Percentiles rank a stretch among this genome's conserved stretches.
These are phyloP conservation scores for Camelus dromedarius DNA, from an alignment of 2,113 vertebrate genomes.

Conservation along the genomic window DNA sequence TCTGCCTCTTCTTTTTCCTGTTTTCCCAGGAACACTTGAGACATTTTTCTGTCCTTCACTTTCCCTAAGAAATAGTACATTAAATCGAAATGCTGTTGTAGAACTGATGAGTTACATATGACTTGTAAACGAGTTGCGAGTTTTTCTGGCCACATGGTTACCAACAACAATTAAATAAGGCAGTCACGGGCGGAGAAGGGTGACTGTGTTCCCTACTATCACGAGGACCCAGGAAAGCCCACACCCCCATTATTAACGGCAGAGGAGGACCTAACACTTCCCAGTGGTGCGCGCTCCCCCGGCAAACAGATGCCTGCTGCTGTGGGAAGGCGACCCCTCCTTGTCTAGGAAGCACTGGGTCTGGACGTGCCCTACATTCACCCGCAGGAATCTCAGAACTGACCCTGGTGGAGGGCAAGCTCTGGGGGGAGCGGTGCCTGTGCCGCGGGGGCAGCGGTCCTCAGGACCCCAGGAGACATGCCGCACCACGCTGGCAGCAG, in stretches of 20 bases:
- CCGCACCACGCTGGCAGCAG: neutral
- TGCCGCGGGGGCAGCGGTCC: too few species aligned
- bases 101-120: neutral
- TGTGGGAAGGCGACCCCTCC: neutral
- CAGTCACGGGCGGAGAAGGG: neutral
- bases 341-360: neutral
- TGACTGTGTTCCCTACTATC: neutral
- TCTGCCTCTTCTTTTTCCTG: slow-evolving; percentile 94
- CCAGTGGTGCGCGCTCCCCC: neutral
- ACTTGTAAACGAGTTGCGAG: neutral
- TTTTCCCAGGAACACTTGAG: slow-evolving; percentile 86
- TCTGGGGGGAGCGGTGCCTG: rapidly evolving
- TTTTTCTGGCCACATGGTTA: neutral
- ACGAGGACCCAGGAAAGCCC: neutral
- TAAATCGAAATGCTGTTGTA: slow-evolving; percentile 14
- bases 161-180: slow-evolving; percentile 66
- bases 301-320: neutral
- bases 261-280: neutral
- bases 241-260: neutral
- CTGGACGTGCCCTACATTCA: too few species aligned
- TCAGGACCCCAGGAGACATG: too few species aligned
- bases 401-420: neutral
- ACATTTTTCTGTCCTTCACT: slow-evolving; percentile 84
- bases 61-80: slow-evolving; percentile 80
- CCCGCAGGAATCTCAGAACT: too few species aligned